These are phyloP conservation scores for Lepidocyrtinus sp. DNA, from an alignment of 2,888 invertebrate genomes.

Conservation along the genomic window DNA sequence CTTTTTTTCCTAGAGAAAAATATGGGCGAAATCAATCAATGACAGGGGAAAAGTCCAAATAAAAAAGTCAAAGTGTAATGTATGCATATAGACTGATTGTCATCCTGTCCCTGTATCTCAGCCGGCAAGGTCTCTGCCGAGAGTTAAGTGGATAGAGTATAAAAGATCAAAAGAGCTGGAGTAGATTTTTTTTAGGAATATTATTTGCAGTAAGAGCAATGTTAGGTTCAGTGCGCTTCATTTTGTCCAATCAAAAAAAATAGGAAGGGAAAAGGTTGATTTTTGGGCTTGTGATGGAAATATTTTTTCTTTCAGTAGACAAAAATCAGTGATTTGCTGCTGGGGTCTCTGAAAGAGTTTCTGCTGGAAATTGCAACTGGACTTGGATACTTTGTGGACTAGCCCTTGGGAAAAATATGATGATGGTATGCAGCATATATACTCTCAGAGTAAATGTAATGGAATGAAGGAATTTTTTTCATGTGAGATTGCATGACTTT, in stretches of 20 bases:
- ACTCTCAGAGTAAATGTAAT: too few relatives aligned
- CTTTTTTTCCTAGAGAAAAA: constrained; percentile 28
- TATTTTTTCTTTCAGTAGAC: neutral
- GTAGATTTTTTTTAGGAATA: constrained; percentile 22
- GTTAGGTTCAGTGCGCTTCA: neutral
- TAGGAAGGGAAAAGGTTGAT: constrained; percentile 10
- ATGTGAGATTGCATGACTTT: neutral
- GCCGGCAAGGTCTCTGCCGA: neutral
- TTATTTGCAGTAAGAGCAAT: constrained; percentile 12
- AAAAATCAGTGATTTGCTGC: neutral
- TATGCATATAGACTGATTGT: neutral
- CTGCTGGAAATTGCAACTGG: neutral
- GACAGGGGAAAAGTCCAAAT: constrained; percentile 55
- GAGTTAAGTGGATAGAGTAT: constrained; percentile 1
- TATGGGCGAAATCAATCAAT: constrained; percentile 59
- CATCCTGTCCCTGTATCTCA: constrained; percentile 22
- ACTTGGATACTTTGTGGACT: neutral
- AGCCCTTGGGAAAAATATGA: neutral
- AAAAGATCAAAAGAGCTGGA: constrained; percentile 33
- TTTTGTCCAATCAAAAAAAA: neutral
- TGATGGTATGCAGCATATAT: neutral
- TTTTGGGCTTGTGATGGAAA: neutral
- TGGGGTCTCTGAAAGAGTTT: neutral
- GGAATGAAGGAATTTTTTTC: neutral
- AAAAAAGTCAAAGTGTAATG: constrained; percentile 14